These are phyloP conservation scores for Siniperca chuatsi DNA, from an alignment of 2,113 vertebrate genomes.

Conservation along the genomic window DNA sequence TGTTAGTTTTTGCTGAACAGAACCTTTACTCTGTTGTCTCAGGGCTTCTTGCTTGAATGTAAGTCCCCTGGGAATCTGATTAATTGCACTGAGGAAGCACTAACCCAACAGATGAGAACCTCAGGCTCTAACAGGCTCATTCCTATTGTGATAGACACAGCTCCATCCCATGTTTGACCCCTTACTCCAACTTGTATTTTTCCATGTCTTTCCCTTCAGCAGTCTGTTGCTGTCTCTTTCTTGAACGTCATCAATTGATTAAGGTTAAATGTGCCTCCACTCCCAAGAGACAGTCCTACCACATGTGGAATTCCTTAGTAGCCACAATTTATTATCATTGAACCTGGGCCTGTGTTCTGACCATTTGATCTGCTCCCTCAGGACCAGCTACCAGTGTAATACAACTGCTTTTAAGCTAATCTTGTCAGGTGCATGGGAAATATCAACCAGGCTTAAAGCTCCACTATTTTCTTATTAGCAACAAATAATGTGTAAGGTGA, in stretches of 20 bases:
- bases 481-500: not conserved
- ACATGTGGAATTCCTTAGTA: not conserved
- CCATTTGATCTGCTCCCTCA: not conserved
- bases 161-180: not conserved
- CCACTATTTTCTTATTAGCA: not conserved
- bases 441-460: not conserved
- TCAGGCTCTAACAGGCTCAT: slow-evolving; percentile 48
- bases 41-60: slow-evolving; percentile 36
- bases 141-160: not conserved
- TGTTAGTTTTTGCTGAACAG: slow-evolving; percentile 9
- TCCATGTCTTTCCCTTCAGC: not conserved
- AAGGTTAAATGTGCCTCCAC: not conserved
- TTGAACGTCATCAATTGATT: slow-evolving; percentile 16
- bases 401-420: slow-evolving; percentile 4
- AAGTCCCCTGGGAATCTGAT: slow-evolving; percentile 39
- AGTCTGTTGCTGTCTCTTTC: not conserved
- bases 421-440: not conserved
- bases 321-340: slow-evolving; percentile 14
- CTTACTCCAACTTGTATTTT: not conserved
- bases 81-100: slow-evolving; percentile 41
- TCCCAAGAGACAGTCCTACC: not conserved
- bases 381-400: not conserved
- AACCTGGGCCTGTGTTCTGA: not conserved
- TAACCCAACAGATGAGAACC: slow-evolving; percentile 61
- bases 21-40: slow-evolving; percentile 15